These are phyloP conservation scores for Megalops cyprinoides DNA, from an alignment of 2,797 vertebrate genomes.

Conservation along the genomic window DNA sequence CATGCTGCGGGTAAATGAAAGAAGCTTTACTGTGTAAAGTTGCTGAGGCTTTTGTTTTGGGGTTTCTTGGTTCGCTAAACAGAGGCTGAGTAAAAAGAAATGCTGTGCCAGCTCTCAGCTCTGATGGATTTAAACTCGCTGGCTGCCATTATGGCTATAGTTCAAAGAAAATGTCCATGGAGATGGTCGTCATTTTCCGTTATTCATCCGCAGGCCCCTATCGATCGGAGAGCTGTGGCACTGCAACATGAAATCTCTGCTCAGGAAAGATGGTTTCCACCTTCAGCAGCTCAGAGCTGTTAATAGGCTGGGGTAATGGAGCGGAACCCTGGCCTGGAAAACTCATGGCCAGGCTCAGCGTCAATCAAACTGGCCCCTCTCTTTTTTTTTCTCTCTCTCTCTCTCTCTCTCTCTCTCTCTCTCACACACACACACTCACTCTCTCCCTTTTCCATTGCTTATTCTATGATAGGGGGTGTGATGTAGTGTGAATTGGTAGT, in stretches of 20 bases:
- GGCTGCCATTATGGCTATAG: slow-evolving; percentile 29
- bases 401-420: not conserved
- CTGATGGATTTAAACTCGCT: slow-evolving; percentile 38
- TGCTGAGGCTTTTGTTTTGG: too few species aligned
- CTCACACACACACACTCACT: not conserved
- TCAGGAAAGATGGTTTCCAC: slow-evolving; percentile 34
- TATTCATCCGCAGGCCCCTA: slow-evolving; percentile 39
- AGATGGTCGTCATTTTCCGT: slow-evolving; percentile 40
- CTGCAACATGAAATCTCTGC: slow-evolving; percentile 14
- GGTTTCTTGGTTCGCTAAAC: too few species aligned
- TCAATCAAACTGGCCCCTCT: slow-evolving; percentile 28
- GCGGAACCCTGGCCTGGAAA: slow-evolving; percentile 14
- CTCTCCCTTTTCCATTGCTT: not conserved
- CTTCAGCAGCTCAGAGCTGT: slow-evolving; percentile 41
- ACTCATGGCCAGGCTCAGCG: slow-evolving; percentile 33
- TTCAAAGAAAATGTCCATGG: slow-evolving; percentile 41
- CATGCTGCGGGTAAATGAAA: not conserved
- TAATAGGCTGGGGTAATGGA: slow-evolving; percentile 45
- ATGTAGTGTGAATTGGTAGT: too few species aligned
- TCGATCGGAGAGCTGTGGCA: slow-evolving; percentile 38
- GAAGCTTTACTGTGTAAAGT: too few species aligned
- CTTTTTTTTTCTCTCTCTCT: not conserved
- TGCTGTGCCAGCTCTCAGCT: not conserved
- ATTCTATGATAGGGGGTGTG: too few species aligned
- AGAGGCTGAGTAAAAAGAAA: too few species aligned